Conservation (phyloP, 2,797 vertebrate species). For the Gymnocypris eckloni region DNA sequence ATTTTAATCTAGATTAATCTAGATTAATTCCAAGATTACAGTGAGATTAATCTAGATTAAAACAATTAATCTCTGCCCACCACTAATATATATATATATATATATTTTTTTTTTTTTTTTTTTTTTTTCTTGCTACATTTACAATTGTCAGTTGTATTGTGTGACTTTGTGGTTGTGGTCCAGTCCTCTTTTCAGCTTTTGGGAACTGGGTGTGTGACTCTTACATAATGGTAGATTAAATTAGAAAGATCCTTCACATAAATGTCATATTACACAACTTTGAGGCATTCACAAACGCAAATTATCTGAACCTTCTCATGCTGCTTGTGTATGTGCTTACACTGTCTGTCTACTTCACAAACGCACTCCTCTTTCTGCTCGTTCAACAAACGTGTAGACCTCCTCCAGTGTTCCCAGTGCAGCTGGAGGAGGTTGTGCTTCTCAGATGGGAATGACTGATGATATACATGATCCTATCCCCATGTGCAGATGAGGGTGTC, state of each 20-base stretch:
- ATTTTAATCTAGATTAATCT: no score
- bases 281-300: background rate
- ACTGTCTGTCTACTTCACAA: constrained; percentile 21
- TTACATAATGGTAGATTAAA: constrained; percentile 39
- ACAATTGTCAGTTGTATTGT: constrained; percentile 31
- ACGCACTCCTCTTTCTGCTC: constrained; percentile 19
- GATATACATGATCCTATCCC: constrained; percentile 43
- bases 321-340: constrained; percentile 2
- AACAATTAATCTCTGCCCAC: no score
- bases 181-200: constrained; percentile 21
- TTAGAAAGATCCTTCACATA: constrained; percentile 30
- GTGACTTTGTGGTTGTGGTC: constrained; percentile 11
- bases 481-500: constrained; percentile 17
- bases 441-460: constrained; percentile 43
- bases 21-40: no score
- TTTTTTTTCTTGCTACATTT: background rate
- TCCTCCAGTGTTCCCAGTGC: background rate
- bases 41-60: no score
- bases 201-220: constrained; percentile 10
- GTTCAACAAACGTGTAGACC: background rate
- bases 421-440: constrained; percentile 10
- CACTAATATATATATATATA: no score
- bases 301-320: constrained; percentile 12
- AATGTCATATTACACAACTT: constrained; percentile 15
- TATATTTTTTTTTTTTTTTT: background rate